Base-by-base conservation (phyloP, 2,113 vertebrate genomes). In the Crotophaga sulcirostris region DNA sequence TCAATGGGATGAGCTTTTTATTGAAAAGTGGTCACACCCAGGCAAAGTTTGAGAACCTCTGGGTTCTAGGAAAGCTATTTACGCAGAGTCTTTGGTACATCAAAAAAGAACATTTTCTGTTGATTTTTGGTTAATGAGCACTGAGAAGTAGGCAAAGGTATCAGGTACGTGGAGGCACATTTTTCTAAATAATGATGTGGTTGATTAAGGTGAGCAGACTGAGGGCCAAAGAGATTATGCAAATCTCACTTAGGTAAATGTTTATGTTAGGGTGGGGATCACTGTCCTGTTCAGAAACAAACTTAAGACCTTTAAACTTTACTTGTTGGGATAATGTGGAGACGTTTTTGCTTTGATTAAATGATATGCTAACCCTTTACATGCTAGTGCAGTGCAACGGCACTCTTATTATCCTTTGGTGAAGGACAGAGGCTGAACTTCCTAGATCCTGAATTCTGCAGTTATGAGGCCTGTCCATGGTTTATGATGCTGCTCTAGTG, bases 111-210 rank as follows among this genome's bases (percentile, higher is more conserved):
- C 55, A 72, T 40, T 83, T 94, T 85, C 29, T 93, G 68, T 92
- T 95, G 88, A 89, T 92, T 93, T 97, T 88, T 93, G 72, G 64
- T 92, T 88, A 92, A 96, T 86, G 68, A 94, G 78, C 93, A 91
- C 72, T 96, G 55, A 95, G 75, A 79, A 94, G 51, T 36, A 85
- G 75, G 63, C 45, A 76, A 78, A 95, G 78, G 51, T 80, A 79
- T 15, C 67, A 36, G 45, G 52, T 47, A 28, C 16, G 6, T 36
- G 54, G 47, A 93, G 26, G 52, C 21, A 70, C 34, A 33, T 75
- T 88, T 92, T 93, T 95, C 76, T 91, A 74, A 92, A 75, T 93
- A 85, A 69, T 56, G 7, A 44, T 93, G 38, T 73, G 36, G 47
- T 68, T 92, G 72, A 95, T 92, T 78, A 88, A 89, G 40, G 20